Base-by-base conservation (phyloP, 2,888 invertebrate genomes). In the Ophioninae sp. region DNA sequence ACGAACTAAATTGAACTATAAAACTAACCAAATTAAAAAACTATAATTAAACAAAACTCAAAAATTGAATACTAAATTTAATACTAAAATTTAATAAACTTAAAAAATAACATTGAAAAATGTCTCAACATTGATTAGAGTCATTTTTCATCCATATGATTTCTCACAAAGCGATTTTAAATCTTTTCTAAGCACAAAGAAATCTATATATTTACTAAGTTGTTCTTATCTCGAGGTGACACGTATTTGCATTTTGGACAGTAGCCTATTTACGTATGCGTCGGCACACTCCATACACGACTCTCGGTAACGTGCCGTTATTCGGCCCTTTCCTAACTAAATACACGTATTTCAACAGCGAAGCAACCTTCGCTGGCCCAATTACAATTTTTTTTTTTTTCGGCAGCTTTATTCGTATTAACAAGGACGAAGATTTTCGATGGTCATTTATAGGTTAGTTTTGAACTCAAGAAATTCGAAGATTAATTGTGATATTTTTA, bases 181-280 rank as follows among this genome's bases (percentile, higher is more conserved):
- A 83, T 83, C 44, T 64, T 68, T 80, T 44, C 63, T 30, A 63
- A 75, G 58, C 58, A 68, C 61, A 73, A 37, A 59, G 39, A 22
- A 63, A n/a, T 39, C n/a, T n/a, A 65, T 68, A 63, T 68, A 61
- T 39, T 56, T 77, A 68, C 41, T 78, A 72, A 56, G 73, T 79
- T 75, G 79, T 87, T 87, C 90, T 92, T 92, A 92, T 92, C 91
- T 91, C 84, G 75, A 80, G 87, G 85, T 84, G 85, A 86, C 91
- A 91, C 89, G 89, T 90, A 92, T 92, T 91, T 92, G 89, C 90
- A 85, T 87, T 89, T 88, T 82, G 90, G 89, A 90, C 90, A 85
- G 80, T 82, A 83, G 83, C 87, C 86, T 91, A 92, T 91, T 92
- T 91, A 89, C 89, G 85, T 91, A 92, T 91, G 91, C 91, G 87